Evolutionary conservation across 2,113 vertebrate genomes (phyloP).

Genomic region (Dasyprocta punctata): DNA sequence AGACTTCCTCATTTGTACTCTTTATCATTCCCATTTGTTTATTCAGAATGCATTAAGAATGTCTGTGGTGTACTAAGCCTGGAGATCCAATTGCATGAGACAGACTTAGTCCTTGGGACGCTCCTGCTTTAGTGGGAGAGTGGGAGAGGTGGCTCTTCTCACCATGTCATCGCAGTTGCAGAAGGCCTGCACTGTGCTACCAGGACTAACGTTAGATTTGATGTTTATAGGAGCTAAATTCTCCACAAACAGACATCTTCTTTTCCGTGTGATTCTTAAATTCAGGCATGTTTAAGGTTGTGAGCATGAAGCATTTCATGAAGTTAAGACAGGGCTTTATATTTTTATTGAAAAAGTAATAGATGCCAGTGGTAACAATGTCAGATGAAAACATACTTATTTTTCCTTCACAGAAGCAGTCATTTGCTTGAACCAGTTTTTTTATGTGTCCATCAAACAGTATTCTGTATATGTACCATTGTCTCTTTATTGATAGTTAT

Average conservation of each 20-base stretch:
- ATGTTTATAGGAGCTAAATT: neutral
- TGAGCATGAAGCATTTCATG: neutral
- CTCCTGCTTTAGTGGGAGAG: neutral
- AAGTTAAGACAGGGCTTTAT: neutral
- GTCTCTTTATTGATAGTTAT: neutral
- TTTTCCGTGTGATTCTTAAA: neutral
- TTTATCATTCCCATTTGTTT: neutral
- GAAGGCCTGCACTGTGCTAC: neutral
- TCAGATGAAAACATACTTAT: neutral
- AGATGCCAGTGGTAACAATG: neutral
- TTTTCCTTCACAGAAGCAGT: neutral
- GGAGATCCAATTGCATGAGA: neutral
- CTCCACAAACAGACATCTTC: neutral
- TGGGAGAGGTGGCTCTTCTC: neutral
- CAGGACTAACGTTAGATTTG: neutral
- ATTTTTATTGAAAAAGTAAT: conserved; percentile 26
- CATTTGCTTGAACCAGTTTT: neutral
- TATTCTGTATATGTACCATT: neutral
- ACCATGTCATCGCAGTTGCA: neutral
- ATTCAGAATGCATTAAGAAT: neutral
- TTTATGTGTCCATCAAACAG: neutral
- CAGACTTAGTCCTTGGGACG: neutral
- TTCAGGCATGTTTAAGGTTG: neutral
- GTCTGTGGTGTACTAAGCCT: neutral
- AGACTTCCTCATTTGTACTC: neutral